Evolutionary conservation across 2,113 vertebrate species (phyloP).

Genomic region (Pyrgilauda ruficollis): DNA sequence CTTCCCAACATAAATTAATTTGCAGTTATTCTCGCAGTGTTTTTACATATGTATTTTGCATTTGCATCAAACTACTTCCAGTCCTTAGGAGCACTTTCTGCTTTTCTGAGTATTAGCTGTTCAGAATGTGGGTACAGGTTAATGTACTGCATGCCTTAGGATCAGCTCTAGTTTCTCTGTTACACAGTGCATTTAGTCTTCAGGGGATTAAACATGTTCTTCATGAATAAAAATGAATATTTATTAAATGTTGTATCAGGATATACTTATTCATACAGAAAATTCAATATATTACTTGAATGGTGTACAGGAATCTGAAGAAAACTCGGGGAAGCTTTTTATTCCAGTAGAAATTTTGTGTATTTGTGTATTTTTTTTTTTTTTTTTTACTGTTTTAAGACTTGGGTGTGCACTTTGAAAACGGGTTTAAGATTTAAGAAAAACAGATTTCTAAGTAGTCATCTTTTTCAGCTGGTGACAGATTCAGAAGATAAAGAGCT

Average conservation of each 20-base stretch:
- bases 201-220: constrained; percentile 15
- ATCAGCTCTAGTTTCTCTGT: constrained; percentile 1
- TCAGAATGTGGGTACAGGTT: neutral
- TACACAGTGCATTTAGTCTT: neutral
- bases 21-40: constrained; percentile 60
- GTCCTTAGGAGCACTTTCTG: constrained; percentile 21
- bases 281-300: neutral
- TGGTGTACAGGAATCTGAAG: neutral
- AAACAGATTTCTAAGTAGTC: neutral
- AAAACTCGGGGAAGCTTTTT: neutral
- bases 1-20: constrained; percentile 75
- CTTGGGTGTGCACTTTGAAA: neutral
- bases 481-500: neutral
- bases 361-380: neutral
- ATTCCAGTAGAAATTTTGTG: neutral
- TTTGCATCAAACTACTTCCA: constrained; percentile 44
- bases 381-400: neutral
- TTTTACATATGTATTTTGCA: constrained; percentile 64
- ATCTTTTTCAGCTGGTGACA: neutral
- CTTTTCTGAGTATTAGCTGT: constrained; percentile 34
- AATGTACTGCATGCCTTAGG: neutral
- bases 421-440: neutral
- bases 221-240: constrained; percentile 33
- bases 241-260: constrained; percentile 36
- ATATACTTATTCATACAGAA: constrained; percentile 9